Evolutionary conservation across 1,140 invertebrate genomes (phyloP), one percentile per base, ranked within the genome.

Genomic region (Penaeus indicus): DNA sequence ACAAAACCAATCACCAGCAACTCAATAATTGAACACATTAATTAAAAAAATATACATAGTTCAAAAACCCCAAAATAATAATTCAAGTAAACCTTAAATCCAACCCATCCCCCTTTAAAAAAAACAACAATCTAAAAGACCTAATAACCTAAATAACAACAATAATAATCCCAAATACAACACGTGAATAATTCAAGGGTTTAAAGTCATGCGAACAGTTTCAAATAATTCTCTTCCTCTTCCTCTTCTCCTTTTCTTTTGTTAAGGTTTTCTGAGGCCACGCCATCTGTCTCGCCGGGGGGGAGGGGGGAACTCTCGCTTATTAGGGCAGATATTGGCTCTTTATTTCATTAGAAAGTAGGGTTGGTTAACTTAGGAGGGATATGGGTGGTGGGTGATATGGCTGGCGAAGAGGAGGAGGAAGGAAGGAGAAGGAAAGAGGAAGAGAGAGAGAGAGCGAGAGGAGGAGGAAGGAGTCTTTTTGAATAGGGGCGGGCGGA

Each of bases 141-240:
- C 11, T 0, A 83, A 83, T 83, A n/a, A 32, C 3, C 21, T 21
- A 64, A 21, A 63, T 32, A 83, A 63, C 18, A 47, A 64, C 4
- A 3, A 62, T 64, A 83, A 47, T 83, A 83, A 83, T 83, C 42
- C 19, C n/a, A 61, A 38, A 38, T 64, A 32, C 54, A 83, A 21
- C n/a, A 47, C 27, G 32, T 63, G 27, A 22, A 79, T 79, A 22
- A 79, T 32, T 79, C 22, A 79, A 60, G 42, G 38, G 83, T 75
- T 63, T 88, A 62, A 88, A 88, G 86, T 84, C 86, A 47, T 64
- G 72, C 42, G 54, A 62, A 88, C 86, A 84, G 81, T 88, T 88
- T 88, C 69, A 88, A 88, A 88, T 88, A 88, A 88, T 81, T 61
- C 81, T 84, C 81, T 38, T 81, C 83, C 86, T 81, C 86, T 88